Conservation (phyloP, 2,888 invertebrate genomes). For the Trichopoda pennipes region DNA sequence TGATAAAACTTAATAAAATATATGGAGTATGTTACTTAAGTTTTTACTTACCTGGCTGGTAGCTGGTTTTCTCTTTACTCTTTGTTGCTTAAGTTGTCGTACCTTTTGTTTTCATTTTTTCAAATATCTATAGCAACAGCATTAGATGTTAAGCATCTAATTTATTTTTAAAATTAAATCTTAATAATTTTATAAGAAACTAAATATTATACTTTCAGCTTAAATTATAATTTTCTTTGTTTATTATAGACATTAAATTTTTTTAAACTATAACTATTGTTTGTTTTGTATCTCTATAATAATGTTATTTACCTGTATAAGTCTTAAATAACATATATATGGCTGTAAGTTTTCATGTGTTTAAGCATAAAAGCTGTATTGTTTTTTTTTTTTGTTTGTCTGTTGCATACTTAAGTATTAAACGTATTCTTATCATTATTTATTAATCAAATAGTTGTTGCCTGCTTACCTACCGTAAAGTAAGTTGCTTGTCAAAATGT, state of each 20-base stretch:
- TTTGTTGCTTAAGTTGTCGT: conserved; percentile 54
- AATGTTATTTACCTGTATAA: not conserved
- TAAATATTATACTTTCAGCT: conserved; percentile 47
- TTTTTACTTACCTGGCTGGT: too few species aligned
- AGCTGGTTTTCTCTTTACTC: not conserved
- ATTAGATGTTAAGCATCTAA: conserved; percentile 15
- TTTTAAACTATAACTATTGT: conserved; percentile 42
- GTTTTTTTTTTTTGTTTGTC: conserved; percentile 8
- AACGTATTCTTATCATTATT: conserved; percentile 59
- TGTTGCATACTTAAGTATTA: conserved; percentile 29
- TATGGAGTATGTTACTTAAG: too few species aligned
- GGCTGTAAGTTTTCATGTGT: too few species aligned
- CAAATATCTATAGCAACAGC: conserved; percentile 1
- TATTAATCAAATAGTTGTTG: conserved; percentile 57
- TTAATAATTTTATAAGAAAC: conserved; percentile 40
- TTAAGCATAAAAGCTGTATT: not conserved
- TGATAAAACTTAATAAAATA: too few species aligned
- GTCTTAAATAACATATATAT: too few species aligned
- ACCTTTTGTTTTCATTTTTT: conserved; percentile 10
- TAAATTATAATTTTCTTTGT: conserved; percentile 50
- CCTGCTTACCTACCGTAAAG: conserved; percentile 47
- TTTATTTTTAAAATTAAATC: conserved; percentile 49
- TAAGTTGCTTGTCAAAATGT: conserved; percentile 52
- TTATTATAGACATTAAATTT: conserved; percentile 48
- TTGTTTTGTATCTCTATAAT: conserved; percentile 35